Evolutionary conservation across 2,888 invertebrate genomes (phyloP).

Genomic region (Lordiphosa andalusiaca): DNA sequence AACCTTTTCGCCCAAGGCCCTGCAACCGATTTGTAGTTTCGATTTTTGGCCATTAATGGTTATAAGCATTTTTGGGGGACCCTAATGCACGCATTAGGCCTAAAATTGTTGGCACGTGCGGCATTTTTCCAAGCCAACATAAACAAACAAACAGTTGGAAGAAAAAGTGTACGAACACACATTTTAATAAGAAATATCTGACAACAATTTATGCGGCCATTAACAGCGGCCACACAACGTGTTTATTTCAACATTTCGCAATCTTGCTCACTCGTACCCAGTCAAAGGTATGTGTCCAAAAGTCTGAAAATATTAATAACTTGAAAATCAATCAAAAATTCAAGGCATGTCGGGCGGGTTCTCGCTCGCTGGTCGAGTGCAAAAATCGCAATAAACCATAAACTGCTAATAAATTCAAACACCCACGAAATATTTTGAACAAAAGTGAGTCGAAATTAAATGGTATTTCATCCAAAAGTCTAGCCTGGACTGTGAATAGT

Average conservation of each 20-base stretch:
- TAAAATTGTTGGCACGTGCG: slow-evolving; percentile 59
- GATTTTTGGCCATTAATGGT: slow-evolving; percentile 57
- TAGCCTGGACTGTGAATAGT: neutral
- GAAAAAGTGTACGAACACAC: neutral
- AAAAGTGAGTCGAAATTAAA: slow-evolving; percentile 18
- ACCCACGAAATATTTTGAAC: slow-evolving; percentile 48
- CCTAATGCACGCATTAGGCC: slow-evolving; percentile 38
- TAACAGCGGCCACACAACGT: slow-evolving; percentile 66
- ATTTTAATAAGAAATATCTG: slow-evolving; percentile 54
- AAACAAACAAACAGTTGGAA: slow-evolving; percentile 55
- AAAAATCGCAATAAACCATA: slow-evolving; percentile 51
- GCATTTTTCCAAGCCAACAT: slow-evolving; percentile 43
- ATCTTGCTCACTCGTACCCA: slow-evolving; percentile 15
- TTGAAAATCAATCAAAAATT: slow-evolving; percentile 69
- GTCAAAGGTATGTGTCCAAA: slow-evolving; percentile 39
- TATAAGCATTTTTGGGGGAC: slow-evolving; percentile 19
- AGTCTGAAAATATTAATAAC: slow-evolving; percentile 56
- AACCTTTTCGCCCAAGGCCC: slow-evolving; percentile 47
- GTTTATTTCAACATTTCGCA: slow-evolving; percentile 68
- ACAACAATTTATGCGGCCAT: slow-evolving; percentile 71
- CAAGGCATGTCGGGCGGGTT: slow-evolving; percentile 49
- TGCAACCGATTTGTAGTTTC: slow-evolving; percentile 48
- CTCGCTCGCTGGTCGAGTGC: slow-evolving; percentile 32
- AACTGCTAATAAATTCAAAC: slow-evolving; percentile 65
- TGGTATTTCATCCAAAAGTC: slow-evolving; percentile 21